These are phyloP conservation scores for Rynchops niger DNA, from an alignment of 2,113 vertebrate species.

Conservation along the genomic window DNA sequence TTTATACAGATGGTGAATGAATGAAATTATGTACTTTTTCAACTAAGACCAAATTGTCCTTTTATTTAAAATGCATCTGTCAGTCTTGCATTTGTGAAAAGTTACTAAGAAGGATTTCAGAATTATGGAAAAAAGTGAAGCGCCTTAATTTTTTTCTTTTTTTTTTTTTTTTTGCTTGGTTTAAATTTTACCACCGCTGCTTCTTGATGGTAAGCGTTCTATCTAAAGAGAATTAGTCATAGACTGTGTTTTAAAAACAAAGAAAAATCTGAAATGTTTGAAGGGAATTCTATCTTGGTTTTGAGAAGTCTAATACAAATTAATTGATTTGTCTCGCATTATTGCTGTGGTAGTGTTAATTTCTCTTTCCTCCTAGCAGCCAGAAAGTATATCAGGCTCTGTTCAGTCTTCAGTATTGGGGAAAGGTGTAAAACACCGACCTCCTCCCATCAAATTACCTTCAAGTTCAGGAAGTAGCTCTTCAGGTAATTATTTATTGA, in stretches of 20 bases:
- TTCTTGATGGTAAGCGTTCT: background rate
- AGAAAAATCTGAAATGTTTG: background rate
- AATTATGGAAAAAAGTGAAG: background rate
- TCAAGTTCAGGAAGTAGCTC: conserved; percentile 87
- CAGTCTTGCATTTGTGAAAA: background rate
- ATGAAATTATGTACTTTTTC: background rate
- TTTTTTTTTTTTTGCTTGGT: background rate
- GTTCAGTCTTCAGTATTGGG: conserved; percentile 92
- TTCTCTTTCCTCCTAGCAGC: conserved; percentile 73
- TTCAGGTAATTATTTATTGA: conserved; percentile 83
- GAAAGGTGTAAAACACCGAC: conserved; percentile 93
- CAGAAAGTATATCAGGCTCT: conserved; percentile 84
- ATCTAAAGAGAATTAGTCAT: background rate
- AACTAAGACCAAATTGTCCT: background rate
- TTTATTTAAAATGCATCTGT: background rate
- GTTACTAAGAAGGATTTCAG: background rate
- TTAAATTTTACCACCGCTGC: background rate
- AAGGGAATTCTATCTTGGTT: background rate
- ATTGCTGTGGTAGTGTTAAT: conserved; percentile 46
- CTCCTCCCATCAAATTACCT: conserved; percentile 96
- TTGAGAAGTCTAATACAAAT: background rate
- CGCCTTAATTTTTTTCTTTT: background rate
- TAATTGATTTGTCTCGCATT: background rate
- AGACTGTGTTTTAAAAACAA: background rate
- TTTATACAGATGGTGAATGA: background rate